Evolutionary conservation across 2,888 invertebrate genomes (phyloP).

Genomic region (Catocala fraxini): DNA sequence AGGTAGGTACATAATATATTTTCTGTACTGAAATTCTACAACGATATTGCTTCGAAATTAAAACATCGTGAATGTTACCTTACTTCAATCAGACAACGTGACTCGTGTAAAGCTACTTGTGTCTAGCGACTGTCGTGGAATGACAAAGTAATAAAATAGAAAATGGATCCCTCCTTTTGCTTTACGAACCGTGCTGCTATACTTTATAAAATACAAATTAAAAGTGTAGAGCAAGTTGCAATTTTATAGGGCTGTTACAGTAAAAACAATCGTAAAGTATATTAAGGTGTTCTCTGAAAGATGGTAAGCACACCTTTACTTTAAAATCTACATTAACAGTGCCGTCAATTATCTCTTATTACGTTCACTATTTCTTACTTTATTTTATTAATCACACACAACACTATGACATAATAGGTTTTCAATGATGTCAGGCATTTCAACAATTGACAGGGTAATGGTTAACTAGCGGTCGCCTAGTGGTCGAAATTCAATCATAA

Average conservation of each 20-base stretch:
- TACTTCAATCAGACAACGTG: slow-evolving; percentile 15
- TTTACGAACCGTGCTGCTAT: slow-evolving; percentile 14
- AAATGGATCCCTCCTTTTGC: slow-evolving; percentile 20
- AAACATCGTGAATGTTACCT: slow-evolving; percentile 8
- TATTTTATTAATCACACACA: too few relatives aligned
- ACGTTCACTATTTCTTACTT: background rate
- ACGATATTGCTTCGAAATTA: background rate
- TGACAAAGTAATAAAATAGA: slow-evolving; percentile 30
- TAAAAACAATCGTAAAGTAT: slow-evolving; percentile 56
- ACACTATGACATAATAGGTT: too few relatives aligned
- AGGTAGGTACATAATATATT: background rate
- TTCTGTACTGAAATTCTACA: background rate
- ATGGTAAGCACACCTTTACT: slow-evolving; percentile 4
- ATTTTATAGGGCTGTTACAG: slow-evolving; percentile 49
- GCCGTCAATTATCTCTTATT: slow-evolving; percentile 14
- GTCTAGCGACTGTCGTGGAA: slow-evolving; percentile 17
- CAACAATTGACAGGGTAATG: too few relatives aligned
- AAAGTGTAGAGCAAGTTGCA: slow-evolving; percentile 28
- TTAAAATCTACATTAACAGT: slow-evolving; percentile 17
- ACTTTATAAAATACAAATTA: slow-evolving; percentile 14
- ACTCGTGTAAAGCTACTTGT: slow-evolving; percentile 16
- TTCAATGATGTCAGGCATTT: too few relatives aligned
- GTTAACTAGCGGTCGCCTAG: too few relatives aligned
- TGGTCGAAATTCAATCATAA: too few relatives aligned
- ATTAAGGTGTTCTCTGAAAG: slow-evolving; percentile 38